Base-by-base conservation (phyloP, 2,797 vertebrate genomes). In the Sebastes vulpes region DNA sequence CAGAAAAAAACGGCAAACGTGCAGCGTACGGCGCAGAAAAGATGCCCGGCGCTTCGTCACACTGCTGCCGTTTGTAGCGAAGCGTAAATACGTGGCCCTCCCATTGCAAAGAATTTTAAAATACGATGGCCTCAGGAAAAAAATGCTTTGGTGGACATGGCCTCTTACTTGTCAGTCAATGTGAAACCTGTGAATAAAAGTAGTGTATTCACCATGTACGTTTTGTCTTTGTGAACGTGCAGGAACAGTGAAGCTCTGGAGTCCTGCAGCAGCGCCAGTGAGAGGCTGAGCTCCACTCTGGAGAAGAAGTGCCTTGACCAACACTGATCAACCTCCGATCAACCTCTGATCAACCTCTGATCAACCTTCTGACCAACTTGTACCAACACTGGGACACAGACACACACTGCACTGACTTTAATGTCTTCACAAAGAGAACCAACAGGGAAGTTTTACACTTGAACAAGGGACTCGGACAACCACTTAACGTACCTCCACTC, bases 171-270 rank as follows among this genome's bases (percentile, higher is more conserved):
- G 3, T 48, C 29, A 25, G 11, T 35, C 21, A n/a, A 1, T 20
- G 6, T 9, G 6, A 56, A 63, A 26, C 8, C n/a, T 56, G 1
- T 60, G 18, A 26, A 26, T 6, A 26, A 50, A 18, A 7, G 42
- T 14, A 10, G 3, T 4, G 6, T 12, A 38, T 14, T 0, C 35
- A 42, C 14, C 38, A 16, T 29, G 12, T 14, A 48, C 14, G 5
- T 5, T 4, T 3, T 6, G 0, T 28, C 21, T 83, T 10, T 80
- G 35, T 77, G 23, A 35, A 52, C 65, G 20, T 46, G 5, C 89
- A 99, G 98, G 87, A 97, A 96, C 63, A 93, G 92, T 3, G 94
- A 95, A 1, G 94, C 96, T 69, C 95, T 98, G 58, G 97, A 97
- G 77, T 95, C 96, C 29, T 98, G 97, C 63, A 85, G 94, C 4